Percentiles rank a stretch among this genome's conserved stretches.
phyloP scores from a whole-genome alignment of 1,140 invertebrate genomes.

The Pseudomyrmex sp. region DNA sequence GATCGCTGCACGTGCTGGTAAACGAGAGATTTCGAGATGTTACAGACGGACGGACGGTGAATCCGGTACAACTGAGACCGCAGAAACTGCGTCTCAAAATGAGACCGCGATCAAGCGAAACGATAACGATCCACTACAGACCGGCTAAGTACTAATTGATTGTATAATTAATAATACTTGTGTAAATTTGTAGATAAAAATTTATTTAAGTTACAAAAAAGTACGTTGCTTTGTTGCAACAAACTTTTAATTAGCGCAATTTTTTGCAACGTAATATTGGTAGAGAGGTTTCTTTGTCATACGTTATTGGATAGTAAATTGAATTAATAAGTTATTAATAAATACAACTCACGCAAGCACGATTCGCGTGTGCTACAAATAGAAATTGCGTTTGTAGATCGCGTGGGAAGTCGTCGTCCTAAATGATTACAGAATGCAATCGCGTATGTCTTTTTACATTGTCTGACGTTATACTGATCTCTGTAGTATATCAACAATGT shows the following conservation, averaged over 20 bases:
- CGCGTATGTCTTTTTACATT: background rate
- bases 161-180: no score
- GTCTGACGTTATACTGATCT: background rate
- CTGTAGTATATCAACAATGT: background rate
- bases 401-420: constrained; percentile 1
- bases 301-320: background rate
- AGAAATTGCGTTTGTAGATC: background rate
- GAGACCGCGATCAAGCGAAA: constrained; percentile 83
- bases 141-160: constrained; percentile 81
- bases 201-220: no score
- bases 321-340: background rate
- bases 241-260: no score
- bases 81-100: constrained; percentile 86
- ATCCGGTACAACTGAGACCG: constrained; percentile 87
- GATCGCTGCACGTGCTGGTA: constrained; percentile 61
- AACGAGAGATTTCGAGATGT: constrained; percentile 82
- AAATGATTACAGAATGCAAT: constrained; percentile 5
- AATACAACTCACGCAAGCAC: background rate
- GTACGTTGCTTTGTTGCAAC: no score
- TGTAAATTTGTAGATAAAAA: no score
- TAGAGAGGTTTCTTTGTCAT: background rate
- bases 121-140: constrained; percentile 86
- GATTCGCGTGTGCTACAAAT: background rate
- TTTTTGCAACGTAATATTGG: background rate
- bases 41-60: constrained; percentile 61